Evolutionary conservation across 2,113 vertebrate genomes (phyloP).

Genomic region (Emberiza fucata): DNA sequence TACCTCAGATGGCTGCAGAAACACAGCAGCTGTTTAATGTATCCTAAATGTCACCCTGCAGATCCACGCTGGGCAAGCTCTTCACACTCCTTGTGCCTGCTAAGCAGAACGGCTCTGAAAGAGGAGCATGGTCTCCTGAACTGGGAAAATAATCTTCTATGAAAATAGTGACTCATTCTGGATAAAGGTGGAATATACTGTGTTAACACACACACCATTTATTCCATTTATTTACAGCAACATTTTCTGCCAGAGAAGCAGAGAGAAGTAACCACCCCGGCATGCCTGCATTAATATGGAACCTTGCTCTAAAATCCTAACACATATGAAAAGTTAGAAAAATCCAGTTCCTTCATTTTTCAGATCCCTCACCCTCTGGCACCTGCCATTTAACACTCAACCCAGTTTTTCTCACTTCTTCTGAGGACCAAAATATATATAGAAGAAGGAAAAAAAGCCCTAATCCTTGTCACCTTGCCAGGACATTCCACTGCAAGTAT

Average conservation of each 20-base stretch:
- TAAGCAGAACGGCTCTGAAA: rapidly evolving
- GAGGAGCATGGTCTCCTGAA: not conserved
- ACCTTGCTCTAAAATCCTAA: not conserved
- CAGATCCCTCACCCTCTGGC: not conserved
- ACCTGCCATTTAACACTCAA: not conserved
- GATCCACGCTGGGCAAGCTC: not conserved
- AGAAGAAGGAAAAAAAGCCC: not conserved
- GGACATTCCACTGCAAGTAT: constrained; percentile 56
- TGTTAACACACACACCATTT: not conserved
- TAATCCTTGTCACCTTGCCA: constrained; percentile 39
- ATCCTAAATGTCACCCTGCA: not conserved
- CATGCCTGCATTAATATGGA: not conserved
- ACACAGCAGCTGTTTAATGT: not conserved
- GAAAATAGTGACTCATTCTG: constrained; percentile 1
- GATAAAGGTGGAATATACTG: not conserved
- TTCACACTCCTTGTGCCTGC: not conserved
- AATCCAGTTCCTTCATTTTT: not conserved
- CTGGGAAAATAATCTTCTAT: not conserved
- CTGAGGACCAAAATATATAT: not conserved
- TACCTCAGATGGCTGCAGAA: not conserved
- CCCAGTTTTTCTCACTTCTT: not conserved
- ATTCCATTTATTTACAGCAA: not conserved
- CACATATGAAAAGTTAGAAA: not conserved
- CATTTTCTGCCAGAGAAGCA: not conserved
- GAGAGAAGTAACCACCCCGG: not conserved